Conservation (phyloP, 2,113 vertebrate genomes). For the Prinia subflava region DNA sequence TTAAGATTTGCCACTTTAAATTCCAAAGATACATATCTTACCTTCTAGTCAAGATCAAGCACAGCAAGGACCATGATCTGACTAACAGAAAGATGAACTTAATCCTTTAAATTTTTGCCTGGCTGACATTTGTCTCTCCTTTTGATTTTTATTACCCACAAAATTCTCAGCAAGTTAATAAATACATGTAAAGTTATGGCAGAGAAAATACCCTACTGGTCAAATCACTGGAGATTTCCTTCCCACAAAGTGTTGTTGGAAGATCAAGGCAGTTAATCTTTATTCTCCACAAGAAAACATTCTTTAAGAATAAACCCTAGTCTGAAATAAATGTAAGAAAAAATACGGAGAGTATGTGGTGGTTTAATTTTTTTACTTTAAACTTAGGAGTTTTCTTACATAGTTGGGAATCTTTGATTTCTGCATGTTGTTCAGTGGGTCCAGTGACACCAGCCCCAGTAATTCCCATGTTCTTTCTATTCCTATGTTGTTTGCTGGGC, state of each 20-base stretch:
- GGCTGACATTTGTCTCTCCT: neutral
- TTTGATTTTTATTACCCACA: neutral
- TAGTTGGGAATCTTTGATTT: neutral
- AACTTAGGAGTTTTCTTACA: neutral
- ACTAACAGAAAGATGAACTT: neutral
- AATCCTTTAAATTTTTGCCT: neutral
- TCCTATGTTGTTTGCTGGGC: neutral
- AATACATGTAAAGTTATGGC: neutral
- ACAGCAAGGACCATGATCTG: neutral
- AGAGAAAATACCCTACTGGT: neutral
- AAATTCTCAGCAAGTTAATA: neutral
- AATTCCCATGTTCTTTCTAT: neutral
- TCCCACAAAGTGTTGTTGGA: neutral
- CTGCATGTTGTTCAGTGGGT: fast-evolving
- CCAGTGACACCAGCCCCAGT: neutral
- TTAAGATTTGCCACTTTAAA: neutral
- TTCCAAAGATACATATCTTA: neutral
- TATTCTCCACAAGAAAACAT: neutral
- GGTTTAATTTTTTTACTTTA: neutral
- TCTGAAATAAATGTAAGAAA: neutral
- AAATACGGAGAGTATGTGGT: fast-evolving
- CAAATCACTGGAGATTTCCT: neutral
- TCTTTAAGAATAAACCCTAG: neutral
- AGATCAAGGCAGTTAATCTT: neutral
- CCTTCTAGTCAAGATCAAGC: neutral